Base-by-base conservation (phyloP, 2,113 vertebrate genomes). In the Piprites chloris region DNA sequence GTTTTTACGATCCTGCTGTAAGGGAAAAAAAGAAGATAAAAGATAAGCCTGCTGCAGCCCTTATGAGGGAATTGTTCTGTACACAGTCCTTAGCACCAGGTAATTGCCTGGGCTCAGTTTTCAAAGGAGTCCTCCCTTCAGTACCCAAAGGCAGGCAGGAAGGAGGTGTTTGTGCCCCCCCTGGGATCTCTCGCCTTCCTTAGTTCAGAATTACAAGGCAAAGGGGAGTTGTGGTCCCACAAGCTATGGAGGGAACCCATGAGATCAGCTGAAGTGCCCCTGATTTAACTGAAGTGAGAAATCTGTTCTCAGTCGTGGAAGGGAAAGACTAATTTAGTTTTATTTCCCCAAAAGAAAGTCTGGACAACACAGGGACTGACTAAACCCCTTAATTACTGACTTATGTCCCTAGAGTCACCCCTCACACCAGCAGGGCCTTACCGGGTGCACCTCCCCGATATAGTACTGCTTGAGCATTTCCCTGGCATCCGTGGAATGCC, bases 401-500 rank as follows among this genome's bases (percentile, higher is more conserved):
- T 42, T 20, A 24, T 6, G 56, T 79, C 6, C 1, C 50, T 62
- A 42, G 55, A 52, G 39, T 9, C 27, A 32, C 28, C 28, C 19
- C 28, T 19, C 37, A 39, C 37, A 19, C 8, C 62, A 44, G 32
- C 41, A 11, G 32, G 72, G 24, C 91, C 97, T 97, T 98, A 99
- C 99, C 98, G 98, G 97, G 69, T 99, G 98, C 53, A 99, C 68
- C 82, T 99, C 99, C 49, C 99, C 99, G 6, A 99, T 91, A 71
- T 97, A 98, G 97, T 98, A 99, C 95, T 99, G 98, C 92, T 98
- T 97, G 6, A 99, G 99, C 99, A 99, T 99, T 56, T 99, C 99
- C 93, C 98, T 98, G 96, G 99, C 99, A 61, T 99, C 99, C 28
- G 81, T 95, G 52, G 99, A 99, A 93, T 99, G 99, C 26, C 99